Evolutionary conservation across 2,113 vertebrate genomes (phyloP), one percentile per base, ranked within the genome.

Genomic region (Nibea albiflora): DNA sequence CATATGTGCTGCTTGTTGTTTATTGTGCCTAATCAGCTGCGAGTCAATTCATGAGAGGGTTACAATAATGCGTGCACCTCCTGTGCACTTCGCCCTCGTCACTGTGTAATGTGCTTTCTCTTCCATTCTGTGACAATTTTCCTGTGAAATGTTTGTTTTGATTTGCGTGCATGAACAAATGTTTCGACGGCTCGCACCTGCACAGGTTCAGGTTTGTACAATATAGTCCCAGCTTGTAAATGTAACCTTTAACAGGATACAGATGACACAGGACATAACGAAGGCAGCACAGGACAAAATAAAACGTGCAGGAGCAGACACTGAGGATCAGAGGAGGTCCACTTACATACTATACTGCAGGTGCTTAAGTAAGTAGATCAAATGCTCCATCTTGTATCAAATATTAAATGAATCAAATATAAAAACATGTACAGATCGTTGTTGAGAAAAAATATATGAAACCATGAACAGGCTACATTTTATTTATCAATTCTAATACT

Each of bases 191-290:
- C 20, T 39, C 39, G 56, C 61, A 54, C 16, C 47, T 47, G 31
- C 57, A 46, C 20, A 31, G 1, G 12, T 75, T 39, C 4, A 24
- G 4, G 20, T 35, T 46, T 12, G 53, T 60, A 50, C 28, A 66
- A 52, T 73, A 20, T 22, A 16, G 35, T 71, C 16, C 19, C 50
- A 42, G 47, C 11, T 20, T 74, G 49, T 71, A 72, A 26, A 76
- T 64, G 15, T 57, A 46, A 31, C 47, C 39, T 50, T 26, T 54
- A 35, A 31, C 28, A 50, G 28, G 31, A 76, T 26, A 47, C n/a
- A 75, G 57, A 63, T 28, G 56, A 44, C 46, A 39, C 28, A 52
- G 46, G 28, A 67, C 31, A 20, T 39, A 28, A 53, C 54, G 65
- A 60, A 61, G 31, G 19, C 47, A 47, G 16, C 35, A 63, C 31